phyloP scores from a whole-genome alignment of 2,113 vertebrate species.

The Cygnus atratus region DNA sequence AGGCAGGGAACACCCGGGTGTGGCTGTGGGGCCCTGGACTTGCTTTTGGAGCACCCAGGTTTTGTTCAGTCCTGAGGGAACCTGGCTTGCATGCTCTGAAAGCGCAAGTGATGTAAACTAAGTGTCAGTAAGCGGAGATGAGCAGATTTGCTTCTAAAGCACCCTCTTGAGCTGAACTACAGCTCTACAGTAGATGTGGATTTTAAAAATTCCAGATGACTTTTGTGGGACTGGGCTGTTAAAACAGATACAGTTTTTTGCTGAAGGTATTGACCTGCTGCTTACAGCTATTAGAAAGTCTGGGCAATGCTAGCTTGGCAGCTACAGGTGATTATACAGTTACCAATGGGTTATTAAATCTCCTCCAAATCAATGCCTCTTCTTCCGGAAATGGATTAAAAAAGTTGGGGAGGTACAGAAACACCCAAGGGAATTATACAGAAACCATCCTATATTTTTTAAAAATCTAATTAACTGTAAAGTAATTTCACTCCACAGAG shows the following conservation, averaged over 20 bases:
- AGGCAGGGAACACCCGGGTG: not conserved
- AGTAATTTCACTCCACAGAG: constrained; percentile 23
- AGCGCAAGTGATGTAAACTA: not conserved
- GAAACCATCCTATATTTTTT: not conserved
- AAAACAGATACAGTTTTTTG: not conserved
- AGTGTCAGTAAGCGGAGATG: not conserved
- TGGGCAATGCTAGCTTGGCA: not conserved
- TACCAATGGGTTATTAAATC: constrained; percentile 47
- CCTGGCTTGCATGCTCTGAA: not conserved
- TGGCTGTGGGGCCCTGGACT: not conserved
- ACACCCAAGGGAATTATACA: not conserved
- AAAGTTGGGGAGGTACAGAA: constrained; percentile 22
- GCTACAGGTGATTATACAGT: constrained; percentile 12
- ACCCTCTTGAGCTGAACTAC: not conserved
- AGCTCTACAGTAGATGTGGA: not conserved
- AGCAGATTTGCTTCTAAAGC: not conserved
- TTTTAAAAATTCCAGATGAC: not conserved
- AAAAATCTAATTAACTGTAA: constrained; percentile 51
- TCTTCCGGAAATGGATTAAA: constrained; percentile 14
- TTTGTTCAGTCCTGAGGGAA: not conserved
- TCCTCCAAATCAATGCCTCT: constrained; percentile 35
- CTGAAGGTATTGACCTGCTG: not conserved
- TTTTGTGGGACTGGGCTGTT: not conserved
- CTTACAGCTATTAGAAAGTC: not conserved
- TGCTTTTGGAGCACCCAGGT: not conserved